A percentile compares a stretch with the other conserved stretches of the same genome.
Conservation (phyloP, 2,113 vertebrate genomes). For the Colistium nudipinnis region DNA sequence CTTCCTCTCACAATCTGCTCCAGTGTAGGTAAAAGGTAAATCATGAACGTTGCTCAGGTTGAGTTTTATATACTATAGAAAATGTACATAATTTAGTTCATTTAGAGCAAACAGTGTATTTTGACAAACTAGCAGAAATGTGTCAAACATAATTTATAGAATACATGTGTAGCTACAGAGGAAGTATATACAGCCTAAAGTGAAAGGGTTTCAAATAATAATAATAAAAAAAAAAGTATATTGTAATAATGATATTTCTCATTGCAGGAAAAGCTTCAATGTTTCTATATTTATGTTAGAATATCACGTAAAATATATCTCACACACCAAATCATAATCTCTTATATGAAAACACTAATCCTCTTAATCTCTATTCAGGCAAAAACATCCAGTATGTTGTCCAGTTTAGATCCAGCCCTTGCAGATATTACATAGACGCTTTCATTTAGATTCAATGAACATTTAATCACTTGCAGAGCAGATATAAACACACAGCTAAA, state of each 20-base stretch:
- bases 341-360: conserved; percentile 47
- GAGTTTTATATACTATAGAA: not conserved
- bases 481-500: conserved; percentile 33
- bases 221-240: not conserved
- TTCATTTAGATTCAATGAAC: conserved; percentile 56
- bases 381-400: conserved; percentile 43
- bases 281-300: conserved; percentile 23
- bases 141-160: not conserved
- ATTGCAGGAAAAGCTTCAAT: not conserved
- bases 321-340: conserved; percentile 41
- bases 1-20: not conserved
- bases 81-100: not conserved
- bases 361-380: conserved; percentile 55
- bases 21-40: not conserved
- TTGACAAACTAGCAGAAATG: conserved; percentile 5
- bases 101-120: not conserved
- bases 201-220: not conserved
- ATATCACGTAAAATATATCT: conserved; percentile 23
- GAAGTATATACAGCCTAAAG: not conserved
- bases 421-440: conserved; percentile 39
- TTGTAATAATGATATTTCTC: not conserved
- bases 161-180: not conserved
- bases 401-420: conserved; percentile 42
- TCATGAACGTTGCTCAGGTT: not conserved
- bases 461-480: conserved; percentile 56